These are phyloP conservation scores for Craterocephalus amniculus DNA, from an alignment of 2,797 vertebrate genomes.

Conservation along the genomic window DNA sequence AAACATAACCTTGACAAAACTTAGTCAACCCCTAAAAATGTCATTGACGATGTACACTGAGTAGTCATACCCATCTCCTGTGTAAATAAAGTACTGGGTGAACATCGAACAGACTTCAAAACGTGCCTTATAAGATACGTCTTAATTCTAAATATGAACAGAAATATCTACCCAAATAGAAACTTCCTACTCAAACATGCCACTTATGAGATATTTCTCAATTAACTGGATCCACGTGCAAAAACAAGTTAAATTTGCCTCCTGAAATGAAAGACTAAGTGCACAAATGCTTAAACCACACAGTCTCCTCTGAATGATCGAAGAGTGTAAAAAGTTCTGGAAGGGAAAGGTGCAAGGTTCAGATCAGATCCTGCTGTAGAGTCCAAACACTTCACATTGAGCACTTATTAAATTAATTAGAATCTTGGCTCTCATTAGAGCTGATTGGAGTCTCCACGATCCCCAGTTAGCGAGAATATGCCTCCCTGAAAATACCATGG, in stretches of 20 bases:
- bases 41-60: too few species aligned
- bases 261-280: slow-evolving; percentile 7
- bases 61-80: too few species aligned
- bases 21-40: neutral
- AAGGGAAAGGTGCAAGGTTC: slow-evolving; percentile 17
- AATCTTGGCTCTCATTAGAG: slow-evolving; percentile 63
- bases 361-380: slow-evolving; percentile 9
- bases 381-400: slow-evolving; percentile 12
- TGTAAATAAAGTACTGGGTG: too few species aligned
- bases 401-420: slow-evolving; percentile 34
- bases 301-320: slow-evolving; percentile 5
- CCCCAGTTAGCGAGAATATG: slow-evolving; percentile 44
- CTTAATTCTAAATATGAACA: neutral
- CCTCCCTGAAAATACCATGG: slow-evolving; percentile 75
- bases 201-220: neutral
- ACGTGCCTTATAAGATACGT: neutral
- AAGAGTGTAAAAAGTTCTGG: slow-evolving; percentile 12
- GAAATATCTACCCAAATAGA: neutral
- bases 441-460: slow-evolving; percentile 60
- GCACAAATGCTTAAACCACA: neutral
- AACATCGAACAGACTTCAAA: neutral
- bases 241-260: slow-evolving; percentile 6
- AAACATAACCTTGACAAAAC: neutral
- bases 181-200: neutral
- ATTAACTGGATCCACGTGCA: neutral